phyloP scores from a whole-genome alignment of 2,113 vertebrate genomes.

The Macrotis lagotis region DNA sequence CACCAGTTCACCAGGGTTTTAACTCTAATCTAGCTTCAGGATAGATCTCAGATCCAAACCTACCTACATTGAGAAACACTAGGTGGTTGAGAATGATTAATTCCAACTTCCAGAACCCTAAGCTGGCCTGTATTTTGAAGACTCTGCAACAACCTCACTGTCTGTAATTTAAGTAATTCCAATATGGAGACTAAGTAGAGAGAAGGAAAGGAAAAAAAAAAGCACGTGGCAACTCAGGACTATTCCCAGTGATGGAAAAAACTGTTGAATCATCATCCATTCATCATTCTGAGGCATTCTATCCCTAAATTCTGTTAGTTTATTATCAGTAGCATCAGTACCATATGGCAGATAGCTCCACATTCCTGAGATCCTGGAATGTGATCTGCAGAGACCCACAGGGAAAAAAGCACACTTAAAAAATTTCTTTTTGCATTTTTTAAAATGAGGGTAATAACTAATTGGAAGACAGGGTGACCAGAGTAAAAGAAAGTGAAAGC shows the following conservation, averaged over 20 bases:
- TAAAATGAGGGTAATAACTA: slow-evolving; percentile 41
- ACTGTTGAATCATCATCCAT: slow-evolving; percentile 26
- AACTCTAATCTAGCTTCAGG: background rate
- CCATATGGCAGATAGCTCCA: slow-evolving; percentile 41
- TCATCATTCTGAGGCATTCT: slow-evolving; percentile 29
- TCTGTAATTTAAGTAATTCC: slow-evolving; percentile 16
- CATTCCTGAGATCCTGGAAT: slow-evolving; percentile 44
- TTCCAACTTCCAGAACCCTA: background rate
- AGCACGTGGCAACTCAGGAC: slow-evolving; percentile 37
- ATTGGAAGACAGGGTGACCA: slow-evolving; percentile 7
- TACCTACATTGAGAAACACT: slow-evolving; percentile 4
- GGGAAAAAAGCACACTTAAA: background rate
- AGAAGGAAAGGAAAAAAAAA: background rate
- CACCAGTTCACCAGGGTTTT: background rate
- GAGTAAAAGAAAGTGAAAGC: slow-evolving; percentile 20
- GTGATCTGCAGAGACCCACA: slow-evolving; percentile 11
- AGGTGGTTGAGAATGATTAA: slow-evolving; percentile 14
- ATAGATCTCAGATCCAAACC: background rate
- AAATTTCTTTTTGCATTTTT: slow-evolving; percentile 16
- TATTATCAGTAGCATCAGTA: slow-evolving; percentile 30
- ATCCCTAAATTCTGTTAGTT: background rate
- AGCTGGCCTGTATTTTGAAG: background rate
- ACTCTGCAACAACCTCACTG: slow-evolving; percentile 9
- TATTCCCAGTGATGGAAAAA: slow-evolving; percentile 16
- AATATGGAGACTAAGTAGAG: slow-evolving; percentile 9